These are phyloP conservation scores for Pachliopta kotzebuea DNA, from an alignment of 2,888 invertebrate genomes.

Conservation along the genomic window DNA sequence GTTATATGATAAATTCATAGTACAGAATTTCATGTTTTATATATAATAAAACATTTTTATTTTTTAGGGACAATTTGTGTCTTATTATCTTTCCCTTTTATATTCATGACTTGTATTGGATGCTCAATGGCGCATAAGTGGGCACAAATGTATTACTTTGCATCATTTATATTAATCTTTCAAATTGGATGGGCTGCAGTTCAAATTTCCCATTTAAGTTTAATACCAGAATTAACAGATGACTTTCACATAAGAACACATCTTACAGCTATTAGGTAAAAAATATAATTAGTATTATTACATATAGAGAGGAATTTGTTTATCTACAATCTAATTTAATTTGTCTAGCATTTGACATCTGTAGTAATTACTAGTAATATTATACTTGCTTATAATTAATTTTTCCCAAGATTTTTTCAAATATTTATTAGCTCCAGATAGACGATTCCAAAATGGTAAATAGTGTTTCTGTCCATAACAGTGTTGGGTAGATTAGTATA, in stretches of 20 bases:
- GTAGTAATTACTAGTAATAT: too few relatives aligned
- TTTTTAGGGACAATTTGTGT: slow-evolving; percentile 87
- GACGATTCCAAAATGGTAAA: too few relatives aligned
- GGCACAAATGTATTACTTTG: slow-evolving; percentile 88
- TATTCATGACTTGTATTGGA: slow-evolving; percentile 88
- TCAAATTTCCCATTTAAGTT: slow-evolving; percentile 94
- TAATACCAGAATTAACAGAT: slow-evolving; percentile 90
- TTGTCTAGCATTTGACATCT: not conserved
- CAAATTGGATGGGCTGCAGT: slow-evolving; percentile 97
- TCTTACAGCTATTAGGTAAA: slow-evolving; percentile 87
- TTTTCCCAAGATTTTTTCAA: too few relatives aligned
- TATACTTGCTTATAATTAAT: too few relatives aligned
- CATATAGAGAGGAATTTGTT: not conserved
- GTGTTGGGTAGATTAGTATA: too few relatives aligned
- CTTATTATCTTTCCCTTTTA: slow-evolving; percentile 90
- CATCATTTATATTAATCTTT: slow-evolving; percentile 89
- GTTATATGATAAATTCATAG: slow-evolving; percentile 36
- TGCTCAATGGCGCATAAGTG: slow-evolving; percentile 83
- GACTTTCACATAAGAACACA: slow-evolving; percentile 87
- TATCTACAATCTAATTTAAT: not conserved
- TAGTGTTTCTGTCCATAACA: too few relatives aligned
- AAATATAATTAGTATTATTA: not conserved
- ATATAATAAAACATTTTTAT: slow-evolving; percentile 3
- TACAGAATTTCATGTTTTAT: not conserved
- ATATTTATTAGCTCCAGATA: too few relatives aligned